Conservation (phyloP, 1,140 invertebrate species). For the Drosophila kurseongensis region DNA sequence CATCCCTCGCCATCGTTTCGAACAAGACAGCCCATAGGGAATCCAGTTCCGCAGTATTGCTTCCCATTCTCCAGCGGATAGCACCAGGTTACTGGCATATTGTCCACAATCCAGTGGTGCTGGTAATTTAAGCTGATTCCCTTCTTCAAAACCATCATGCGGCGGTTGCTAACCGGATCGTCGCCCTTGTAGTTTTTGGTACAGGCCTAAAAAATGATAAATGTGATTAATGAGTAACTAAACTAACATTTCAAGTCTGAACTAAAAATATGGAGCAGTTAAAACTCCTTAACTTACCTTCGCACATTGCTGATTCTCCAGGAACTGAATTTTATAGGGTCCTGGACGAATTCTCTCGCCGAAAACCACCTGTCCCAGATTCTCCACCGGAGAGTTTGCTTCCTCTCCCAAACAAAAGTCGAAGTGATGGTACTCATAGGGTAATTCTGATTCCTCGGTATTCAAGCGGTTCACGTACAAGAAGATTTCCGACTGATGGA, state of each 20-base stretch:
- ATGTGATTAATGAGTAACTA: not conserved
- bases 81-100: constrained; percentile 99
- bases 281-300: constrained; percentile 75
- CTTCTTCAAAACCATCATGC: constrained; percentile 93
- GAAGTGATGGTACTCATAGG: constrained; percentile 99
- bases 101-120: constrained; percentile 99
- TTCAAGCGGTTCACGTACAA: constrained; percentile 98
- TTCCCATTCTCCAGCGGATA: constrained; percentile 91
- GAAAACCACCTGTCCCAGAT: constrained; percentile 99
- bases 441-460: constrained; percentile 97
- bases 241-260: not conserved
- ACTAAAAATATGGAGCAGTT: no score
- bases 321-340: constrained; percentile 92
- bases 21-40: constrained; percentile 98
- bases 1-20: constrained; percentile 83
- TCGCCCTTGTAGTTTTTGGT: constrained; percentile 89
- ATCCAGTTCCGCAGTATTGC: constrained; percentile 96
- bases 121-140: constrained; percentile 99
- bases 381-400: constrained; percentile 95
- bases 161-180: constrained; percentile 88
- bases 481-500: constrained; percentile 61
- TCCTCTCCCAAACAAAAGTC: constrained; percentile 95
- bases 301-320: constrained; percentile 90
- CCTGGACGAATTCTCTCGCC: constrained; percentile 98
- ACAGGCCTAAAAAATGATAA: constrained; percentile 84